Base-by-base conservation (phyloP, 2,797 vertebrate species). In the Chelonia mydas region DNA sequence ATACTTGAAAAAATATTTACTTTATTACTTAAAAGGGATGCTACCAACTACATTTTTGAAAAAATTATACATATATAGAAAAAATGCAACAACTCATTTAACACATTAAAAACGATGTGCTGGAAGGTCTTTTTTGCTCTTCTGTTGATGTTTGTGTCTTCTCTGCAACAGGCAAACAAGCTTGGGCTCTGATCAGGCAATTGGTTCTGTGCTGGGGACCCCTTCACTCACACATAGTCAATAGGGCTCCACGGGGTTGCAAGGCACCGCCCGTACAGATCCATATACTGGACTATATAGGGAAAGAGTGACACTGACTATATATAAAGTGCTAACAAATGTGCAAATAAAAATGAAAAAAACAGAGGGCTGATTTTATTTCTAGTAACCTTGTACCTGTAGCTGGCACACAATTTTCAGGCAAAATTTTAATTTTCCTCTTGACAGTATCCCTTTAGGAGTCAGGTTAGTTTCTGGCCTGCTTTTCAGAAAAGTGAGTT, bases 401-500 rank as follows among this genome's bases (percentile, higher is more conserved):
- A 84, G 23, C 5, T 90, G 88, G 83, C 28, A n/a, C 1, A 51
- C 3, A 57, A 16, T 87, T 95, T 87, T 84, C 47, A 49, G 16
- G n/a, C 7, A 89, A 57, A 77, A 94, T 87, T 55, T 0, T 4
- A 37, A n/a, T 80, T 91, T 92, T 65, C 81, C 45, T 84, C 21
- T 33, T 27, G 77, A 79, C 17, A 89, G 80, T 45, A 91, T 28
- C 47, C 5, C 0, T 84, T 95, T 93, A 61, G 76, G 17, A 93
- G 37, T 13, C 77, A 96, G 82, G 45, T 51, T 85, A 53, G 68
- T 49, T 37, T 15, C n/a, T 96, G 81, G 89, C 23, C 92, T 91
- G 37, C 76, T 94, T 96, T 84, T 95, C 79, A 90, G 80, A 86
- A 55, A 93, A 92, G 37, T 27, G 49, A 90, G 50, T 79, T 41